Base-by-base conservation (phyloP, 2,888 invertebrate genomes). In the Galerucella nymphaeae region DNA sequence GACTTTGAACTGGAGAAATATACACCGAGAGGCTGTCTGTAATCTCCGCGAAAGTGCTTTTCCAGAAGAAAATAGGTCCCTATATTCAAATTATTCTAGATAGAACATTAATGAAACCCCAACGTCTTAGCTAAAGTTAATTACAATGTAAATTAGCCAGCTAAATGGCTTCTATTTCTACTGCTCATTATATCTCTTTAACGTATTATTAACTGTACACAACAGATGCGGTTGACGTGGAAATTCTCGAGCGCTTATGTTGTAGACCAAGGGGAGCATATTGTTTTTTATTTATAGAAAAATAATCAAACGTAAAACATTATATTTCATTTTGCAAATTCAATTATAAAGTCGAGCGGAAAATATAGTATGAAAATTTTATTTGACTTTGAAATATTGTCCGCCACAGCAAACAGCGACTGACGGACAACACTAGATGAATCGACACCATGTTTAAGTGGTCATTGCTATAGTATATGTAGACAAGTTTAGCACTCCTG, bases 91-190 rank as follows among this genome's bases (percentile, higher is more conserved):
- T 70, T 63, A 70, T 70, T 63, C 69, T 70, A 63, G 63, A 70
- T 70, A 63, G 63, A 70, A 63, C 69, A 70, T 70, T 70, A 70
- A 70, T 70, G 65, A 67, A 68, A 66, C 57, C 55, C 71, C 23
- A 58, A 45, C 66, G 63, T 61, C 66, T 59, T 64, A 55, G 68
- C 59, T 58, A 70, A 76, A 80, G 79, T 79, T 80, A 80, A 80
- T 80, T 80, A 79, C 77, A 77, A 74, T 77, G 78, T 78, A 79
- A 79, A 79, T 80, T 80, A 77, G 75, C 72, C 69, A 77, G 76
- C 55, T 76, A 77, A 79, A 80, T 80, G 78, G 70, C 78, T 72
- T 75, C 77, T 76, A 79, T 78, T 78, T 77, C 76, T 77, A 77
- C 75, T 73, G 77, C 76, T 78, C 74, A 76, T 77, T 75, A 77